Evolutionary conservation across 2,888 invertebrate genomes (phyloP).

Genomic region (Melanostoma scalare): DNA sequence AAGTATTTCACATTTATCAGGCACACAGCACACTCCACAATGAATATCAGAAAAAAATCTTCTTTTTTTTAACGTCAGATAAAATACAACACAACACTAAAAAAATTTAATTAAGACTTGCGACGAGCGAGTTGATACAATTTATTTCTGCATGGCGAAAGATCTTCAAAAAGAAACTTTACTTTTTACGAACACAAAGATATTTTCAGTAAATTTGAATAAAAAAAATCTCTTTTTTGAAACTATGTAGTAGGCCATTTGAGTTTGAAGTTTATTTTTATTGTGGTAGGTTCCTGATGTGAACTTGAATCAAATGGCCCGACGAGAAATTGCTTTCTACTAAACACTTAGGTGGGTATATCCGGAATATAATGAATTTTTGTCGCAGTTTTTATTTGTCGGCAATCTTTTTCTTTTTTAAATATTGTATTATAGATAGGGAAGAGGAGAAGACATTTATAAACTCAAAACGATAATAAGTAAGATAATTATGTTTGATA

Average conservation of each 20-base stretch:
- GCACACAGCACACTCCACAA: constrained; percentile 45
- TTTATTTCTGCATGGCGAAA: background rate
- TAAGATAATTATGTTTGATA: constrained; percentile 82
- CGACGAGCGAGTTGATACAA: background rate
- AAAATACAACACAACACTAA: constrained; percentile 17
- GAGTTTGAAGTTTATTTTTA: constrained; percentile 3
- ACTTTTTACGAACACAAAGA: too few species aligned
- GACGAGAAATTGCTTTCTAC: constrained; percentile 47
- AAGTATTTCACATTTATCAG: constrained; percentile 46
- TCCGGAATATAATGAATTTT: constrained; percentile 63
- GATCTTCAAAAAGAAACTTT: too few species aligned
- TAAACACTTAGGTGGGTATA: constrained; percentile 52
- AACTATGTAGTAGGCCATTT: too few species aligned
- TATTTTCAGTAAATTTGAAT: too few species aligned
- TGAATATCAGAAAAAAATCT: constrained; percentile 25
- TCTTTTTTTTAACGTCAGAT: constrained; percentile 6
- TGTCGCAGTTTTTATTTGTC: constrained; percentile 37
- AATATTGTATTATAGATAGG: constrained; percentile 54
- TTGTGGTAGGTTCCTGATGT: background rate
- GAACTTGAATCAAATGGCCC: constrained; percentile 9
- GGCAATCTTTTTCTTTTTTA: constrained; percentile 44
- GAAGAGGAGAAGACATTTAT: constrained; percentile 43
- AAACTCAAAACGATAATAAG: constrained; percentile 78
- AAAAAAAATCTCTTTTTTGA: too few species aligned
- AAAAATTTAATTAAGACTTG: constrained; percentile 21